Percentiles rank a stretch among this genome's conserved stretches.
phyloP scores from a whole-genome alignment of 2,797 vertebrate genomes.

The Gymnothorax javanicus region DNA sequence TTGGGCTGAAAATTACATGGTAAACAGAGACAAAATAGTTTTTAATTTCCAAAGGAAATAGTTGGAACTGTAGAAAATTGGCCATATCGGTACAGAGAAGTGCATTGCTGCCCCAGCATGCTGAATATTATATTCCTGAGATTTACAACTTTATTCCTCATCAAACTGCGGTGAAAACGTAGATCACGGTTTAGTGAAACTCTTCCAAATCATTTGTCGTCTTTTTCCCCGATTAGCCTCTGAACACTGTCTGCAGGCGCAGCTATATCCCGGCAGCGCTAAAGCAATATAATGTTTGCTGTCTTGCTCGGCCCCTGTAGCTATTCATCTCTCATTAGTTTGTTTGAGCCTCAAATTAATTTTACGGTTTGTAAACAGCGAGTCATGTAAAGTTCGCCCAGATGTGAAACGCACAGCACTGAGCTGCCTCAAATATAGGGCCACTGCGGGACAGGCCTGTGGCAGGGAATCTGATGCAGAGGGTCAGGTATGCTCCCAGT shows the following conservation, averaged over 20 bases:
- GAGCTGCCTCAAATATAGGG: conserved; percentile 16
- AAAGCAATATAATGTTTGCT: conserved; percentile 26
- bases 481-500: too few relatives aligned
- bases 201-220: conserved; percentile 35
- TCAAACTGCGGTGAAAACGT: conserved; percentile 56
- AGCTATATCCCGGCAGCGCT: not conserved
- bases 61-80: not conserved
- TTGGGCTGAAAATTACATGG: conserved; percentile 46
- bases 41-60: conserved; percentile 55
- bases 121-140: conserved; percentile 21
- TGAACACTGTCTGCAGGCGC: not conserved
- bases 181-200: conserved; percentile 17
- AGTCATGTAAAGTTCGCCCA: conserved; percentile 29
- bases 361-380: conserved; percentile 37
- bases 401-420: not conserved
- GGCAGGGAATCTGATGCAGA: not conserved
- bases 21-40: conserved; percentile 50
- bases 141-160: conserved; percentile 60
- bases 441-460: not conserved
- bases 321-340: conserved; percentile 9
- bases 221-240: conserved; percentile 37
- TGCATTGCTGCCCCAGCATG: not conserved
- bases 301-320: not conserved
- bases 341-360: conserved; percentile 41
- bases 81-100: not conserved